These are phyloP conservation scores for Ichneumon xanthorius DNA, from an alignment of 2,888 invertebrate genomes.

Conservation along the genomic window DNA sequence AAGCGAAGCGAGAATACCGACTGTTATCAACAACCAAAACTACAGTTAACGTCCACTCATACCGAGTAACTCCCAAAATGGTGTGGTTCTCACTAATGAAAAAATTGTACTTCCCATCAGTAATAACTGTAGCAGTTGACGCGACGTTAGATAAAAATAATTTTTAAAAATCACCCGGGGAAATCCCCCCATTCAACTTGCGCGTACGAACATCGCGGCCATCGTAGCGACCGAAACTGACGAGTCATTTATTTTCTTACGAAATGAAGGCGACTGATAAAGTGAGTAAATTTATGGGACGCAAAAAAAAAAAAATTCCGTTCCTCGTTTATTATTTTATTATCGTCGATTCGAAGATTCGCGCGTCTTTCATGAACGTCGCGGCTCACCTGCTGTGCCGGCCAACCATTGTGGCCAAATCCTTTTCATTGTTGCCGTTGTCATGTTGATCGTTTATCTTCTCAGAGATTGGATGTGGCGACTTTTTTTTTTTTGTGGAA, in stretches of 20 bases:
- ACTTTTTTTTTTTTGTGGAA: not conserved
- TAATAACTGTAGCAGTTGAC: too few relatives aligned
- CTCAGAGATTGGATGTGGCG: not conserved
- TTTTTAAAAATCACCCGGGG: too few relatives aligned
- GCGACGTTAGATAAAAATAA: too few relatives aligned
- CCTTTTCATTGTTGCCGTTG: conserved; percentile 26
- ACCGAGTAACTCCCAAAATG: too few relatives aligned
- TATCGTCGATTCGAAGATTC: not conserved
- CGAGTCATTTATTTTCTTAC: not conserved
- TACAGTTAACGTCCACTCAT: too few relatives aligned
- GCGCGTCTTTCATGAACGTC: not conserved
- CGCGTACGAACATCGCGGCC: not conserved
- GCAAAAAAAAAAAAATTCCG: not conserved
- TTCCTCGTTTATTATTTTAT: not conserved
- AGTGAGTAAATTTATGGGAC: not conserved
- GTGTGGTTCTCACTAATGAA: too few relatives aligned
- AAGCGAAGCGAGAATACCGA: too few relatives aligned
- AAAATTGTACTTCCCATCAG: too few relatives aligned
- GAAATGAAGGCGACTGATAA: not conserved
- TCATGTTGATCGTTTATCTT: not conserved
- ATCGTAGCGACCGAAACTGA: not conserved
- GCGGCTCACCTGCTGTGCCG: conserved; percentile 56
- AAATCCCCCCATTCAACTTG: too few relatives aligned
- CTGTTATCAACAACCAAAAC: too few relatives aligned
- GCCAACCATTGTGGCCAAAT: conserved; percentile 71